Base-by-base conservation (phyloP, 2,888 invertebrate species). In the Nemurella pictetii region DNA sequence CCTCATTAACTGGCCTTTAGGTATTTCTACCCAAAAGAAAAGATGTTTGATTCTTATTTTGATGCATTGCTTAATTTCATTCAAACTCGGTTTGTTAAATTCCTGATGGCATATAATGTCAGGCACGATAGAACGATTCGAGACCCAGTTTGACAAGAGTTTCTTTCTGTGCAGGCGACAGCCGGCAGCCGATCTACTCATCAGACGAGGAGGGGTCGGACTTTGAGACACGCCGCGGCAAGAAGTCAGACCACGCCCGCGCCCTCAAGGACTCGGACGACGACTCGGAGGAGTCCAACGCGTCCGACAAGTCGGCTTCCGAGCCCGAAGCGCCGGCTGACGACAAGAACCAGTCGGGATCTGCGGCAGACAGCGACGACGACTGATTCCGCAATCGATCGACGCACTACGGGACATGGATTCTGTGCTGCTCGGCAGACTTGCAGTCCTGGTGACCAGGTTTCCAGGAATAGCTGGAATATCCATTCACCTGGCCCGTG, bases 121-220 rank as follows among this genome's bases (percentile, higher is more conserved):
- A n/a, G n/a, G n/a, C n/a, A n/a, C n/a, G n/a, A n/a, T n/a, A n/a
- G n/a, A n/a, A n/a, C n/a, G n/a, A n/a, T n/a, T n/a, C n/a, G n/a
- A n/a, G n/a, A n/a, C n/a, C n/a, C n/a, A n/a, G n/a, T n/a, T n/a
- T n/a, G n/a, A n/a, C n/a, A n/a, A n/a, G n/a, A n/a, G n/a, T n/a
- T n/a, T n/a, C n/a, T n/a, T n/a, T n/a, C n/a, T 81, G 91, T 88
- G 91, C 90, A 86, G 92, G 91, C 85, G 93, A 88, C 29, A 85
- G 85, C 27, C 86, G 94, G 0, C 93, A 94, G 9, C 90, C 93
- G 87, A 98, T 97, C 89, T 98, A 97, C 91, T 97, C 97, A 0
- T 96, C 97, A 0, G 97, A 97, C 88, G 97, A 96, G 30, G 95
- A 95, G 86, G 96, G 94, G 0, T 96, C 96, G 0, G 96, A 96